phyloP scores from a whole-genome alignment of 2,113 vertebrate species.

The Poecilia latipinna region DNA sequence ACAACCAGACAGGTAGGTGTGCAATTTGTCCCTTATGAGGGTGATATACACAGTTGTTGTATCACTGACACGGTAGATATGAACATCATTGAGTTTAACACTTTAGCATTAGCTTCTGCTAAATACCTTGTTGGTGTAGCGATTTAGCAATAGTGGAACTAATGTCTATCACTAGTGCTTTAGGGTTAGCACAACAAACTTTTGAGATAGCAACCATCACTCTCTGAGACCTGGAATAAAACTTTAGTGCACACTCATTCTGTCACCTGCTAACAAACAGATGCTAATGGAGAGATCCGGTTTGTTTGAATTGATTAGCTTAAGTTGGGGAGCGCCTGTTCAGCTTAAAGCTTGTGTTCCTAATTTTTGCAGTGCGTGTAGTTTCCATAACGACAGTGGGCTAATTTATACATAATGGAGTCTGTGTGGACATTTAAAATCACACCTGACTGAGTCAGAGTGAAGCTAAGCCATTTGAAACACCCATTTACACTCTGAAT shows the following conservation, averaged over 20 bases:
- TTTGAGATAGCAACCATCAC: too few relatives aligned
- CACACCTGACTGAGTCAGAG: constrained; percentile 28
- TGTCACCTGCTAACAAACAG: background rate
- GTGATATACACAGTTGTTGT: too few relatives aligned
- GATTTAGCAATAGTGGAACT: too few relatives aligned
- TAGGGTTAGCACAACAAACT: too few relatives aligned
- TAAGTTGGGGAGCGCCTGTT: constrained; percentile 4
- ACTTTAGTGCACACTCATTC: background rate
- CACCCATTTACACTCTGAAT: constrained; percentile 7
- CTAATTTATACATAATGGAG: constrained; percentile 21
- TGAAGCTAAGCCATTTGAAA: constrained; percentile 6
- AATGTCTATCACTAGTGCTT: too few relatives aligned
- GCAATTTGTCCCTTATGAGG: too few relatives aligned
- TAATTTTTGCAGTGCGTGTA: constrained; percentile 34
- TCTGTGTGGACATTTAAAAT: constrained; percentile 12
- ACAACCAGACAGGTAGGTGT: too few relatives aligned
- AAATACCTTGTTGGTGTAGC: too few relatives aligned
- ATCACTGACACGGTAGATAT: too few relatives aligned
- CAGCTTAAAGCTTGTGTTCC: constrained; percentile 23
- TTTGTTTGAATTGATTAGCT: background rate
- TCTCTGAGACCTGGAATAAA: too few relatives aligned
- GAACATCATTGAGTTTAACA: too few relatives aligned
- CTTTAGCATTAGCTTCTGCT: too few relatives aligned
- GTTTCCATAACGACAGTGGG: constrained; percentile 42
- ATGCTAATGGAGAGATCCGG: background rate